Conservation (phyloP, 2,113 vertebrate genomes). For the Urocolius indicus region DNA sequence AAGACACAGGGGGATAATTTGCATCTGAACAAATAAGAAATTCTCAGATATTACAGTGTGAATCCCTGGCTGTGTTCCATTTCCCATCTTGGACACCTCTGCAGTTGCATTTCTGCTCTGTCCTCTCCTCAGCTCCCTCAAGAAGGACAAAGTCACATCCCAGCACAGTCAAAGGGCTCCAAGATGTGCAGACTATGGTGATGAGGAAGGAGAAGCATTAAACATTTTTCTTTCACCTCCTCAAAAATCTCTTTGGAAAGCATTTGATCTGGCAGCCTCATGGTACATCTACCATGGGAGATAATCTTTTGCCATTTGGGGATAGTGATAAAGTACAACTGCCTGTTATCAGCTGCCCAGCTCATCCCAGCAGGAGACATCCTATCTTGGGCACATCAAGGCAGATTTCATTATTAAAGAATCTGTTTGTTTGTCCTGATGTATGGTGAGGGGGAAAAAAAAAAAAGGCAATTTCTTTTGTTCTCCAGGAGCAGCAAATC, state of each 20-base stretch:
- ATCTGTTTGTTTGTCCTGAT: conserved; percentile 13
- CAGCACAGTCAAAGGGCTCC: background rate
- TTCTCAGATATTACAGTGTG: no score
- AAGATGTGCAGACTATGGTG: background rate
- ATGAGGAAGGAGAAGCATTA: background rate
- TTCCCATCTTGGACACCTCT: background rate
- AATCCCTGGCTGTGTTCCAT: background rate
- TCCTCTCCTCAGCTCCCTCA: background rate
- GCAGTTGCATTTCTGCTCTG: background rate
- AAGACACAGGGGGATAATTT: background rate
- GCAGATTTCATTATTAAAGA: background rate
- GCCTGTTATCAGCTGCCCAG: background rate
- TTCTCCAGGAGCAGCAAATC: conserved; percentile 15
- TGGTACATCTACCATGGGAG: background rate
- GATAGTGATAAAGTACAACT: background rate
- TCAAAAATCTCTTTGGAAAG: background rate
- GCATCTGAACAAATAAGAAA: background rate
- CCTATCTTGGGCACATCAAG: background rate
- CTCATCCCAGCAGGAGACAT: background rate
- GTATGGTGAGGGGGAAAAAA: fast-evolving
- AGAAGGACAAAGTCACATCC: background rate
- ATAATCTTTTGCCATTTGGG: background rate
- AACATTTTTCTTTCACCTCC: background rate
- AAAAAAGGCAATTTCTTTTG: background rate
- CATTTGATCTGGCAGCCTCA: background rate